Percentiles rank a stretch among this genome's conserved stretches.
Conservation (phyloP, 1,140 invertebrate species). For the Mylabris phalerata region DNA sequence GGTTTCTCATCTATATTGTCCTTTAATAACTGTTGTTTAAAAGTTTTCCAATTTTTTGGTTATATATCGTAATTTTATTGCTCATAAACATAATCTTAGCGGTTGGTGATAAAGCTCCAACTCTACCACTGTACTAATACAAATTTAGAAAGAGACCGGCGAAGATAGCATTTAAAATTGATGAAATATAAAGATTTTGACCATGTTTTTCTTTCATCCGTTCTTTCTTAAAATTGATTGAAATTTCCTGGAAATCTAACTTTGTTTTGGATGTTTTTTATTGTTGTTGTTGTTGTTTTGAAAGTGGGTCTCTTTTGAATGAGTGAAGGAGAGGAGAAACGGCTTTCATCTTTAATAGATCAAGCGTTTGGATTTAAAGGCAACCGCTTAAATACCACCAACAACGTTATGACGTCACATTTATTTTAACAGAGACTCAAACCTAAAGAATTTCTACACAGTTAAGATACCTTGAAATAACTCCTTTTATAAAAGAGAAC, state of each 20-base stretch:
- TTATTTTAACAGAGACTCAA: constrained; percentile 18
- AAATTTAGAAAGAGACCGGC: no score
- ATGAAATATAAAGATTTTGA: no score
- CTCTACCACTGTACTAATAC: no score
- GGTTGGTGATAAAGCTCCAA: neutral
- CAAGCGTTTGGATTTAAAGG: constrained; percentile 14
- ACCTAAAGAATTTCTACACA: constrained; percentile 19
- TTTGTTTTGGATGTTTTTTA: no score
- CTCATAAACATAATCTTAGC: neutral
- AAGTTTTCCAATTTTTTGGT: constrained; percentile 7
- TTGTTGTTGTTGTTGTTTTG: no score
- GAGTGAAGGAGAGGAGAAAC: no score
- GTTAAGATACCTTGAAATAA: constrained; percentile 23
- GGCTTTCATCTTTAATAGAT: constrained; percentile 1
- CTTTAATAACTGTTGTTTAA: constrained; percentile 1
- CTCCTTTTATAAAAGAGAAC: constrained; percentile 19
- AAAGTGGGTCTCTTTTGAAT: no score
- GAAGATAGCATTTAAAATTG: no score
- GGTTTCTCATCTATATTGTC: neutral
- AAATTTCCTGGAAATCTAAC: no score
- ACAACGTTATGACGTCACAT: constrained; percentile 24
- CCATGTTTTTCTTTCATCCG: no score
- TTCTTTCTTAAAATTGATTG: no score
- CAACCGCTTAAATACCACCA: constrained; percentile 18
- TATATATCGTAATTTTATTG: constrained; percentile 13